Evolutionary conservation across 1,140 invertebrate species (phyloP).

Genomic region (Macrocentrus cingulum): DNA sequence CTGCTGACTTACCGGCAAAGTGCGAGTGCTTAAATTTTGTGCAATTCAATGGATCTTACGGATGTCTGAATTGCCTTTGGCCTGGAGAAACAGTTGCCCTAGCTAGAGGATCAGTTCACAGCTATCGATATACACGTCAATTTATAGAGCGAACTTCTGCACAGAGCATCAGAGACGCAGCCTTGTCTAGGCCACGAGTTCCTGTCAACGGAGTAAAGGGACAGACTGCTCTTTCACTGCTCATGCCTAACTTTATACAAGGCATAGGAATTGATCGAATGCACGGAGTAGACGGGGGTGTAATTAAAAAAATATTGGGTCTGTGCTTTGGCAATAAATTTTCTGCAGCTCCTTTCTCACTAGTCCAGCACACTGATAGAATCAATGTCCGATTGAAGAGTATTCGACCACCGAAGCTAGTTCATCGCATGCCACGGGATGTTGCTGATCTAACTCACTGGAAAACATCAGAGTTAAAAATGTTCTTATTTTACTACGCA

Average conservation of each 20-base stretch:
- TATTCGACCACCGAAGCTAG: slow-evolving; percentile 31
- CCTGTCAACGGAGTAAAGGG: slow-evolving; percentile 21
- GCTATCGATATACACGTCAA: slow-evolving; percentile 9
- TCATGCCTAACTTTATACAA: slow-evolving; percentile 28
- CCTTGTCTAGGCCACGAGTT: background rate
- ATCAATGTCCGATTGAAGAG: slow-evolving; percentile 18
- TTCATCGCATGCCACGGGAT: slow-evolving; percentile 32
- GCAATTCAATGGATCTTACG: background rate
- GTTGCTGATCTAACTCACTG: slow-evolving; percentile 30
- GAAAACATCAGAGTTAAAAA: slow-evolving; percentile 33
- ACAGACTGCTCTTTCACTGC: slow-evolving; percentile 10
- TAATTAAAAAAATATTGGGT: slow-evolving; percentile 20
- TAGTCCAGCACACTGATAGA: slow-evolving; percentile 1
- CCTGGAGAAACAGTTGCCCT: slow-evolving; percentile 21
- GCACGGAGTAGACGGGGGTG: slow-evolving; percentile 26
- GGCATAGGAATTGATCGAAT: slow-evolving; percentile 29
- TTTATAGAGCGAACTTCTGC: slow-evolving; percentile 5
- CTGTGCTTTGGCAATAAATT: slow-evolving; percentile 18
- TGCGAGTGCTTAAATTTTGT: background rate
- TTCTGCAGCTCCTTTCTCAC: slow-evolving; percentile 18
- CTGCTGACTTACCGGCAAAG: slow-evolving; percentile 5
- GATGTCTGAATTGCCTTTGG: background rate
- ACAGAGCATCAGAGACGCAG: background rate
- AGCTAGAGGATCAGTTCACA: background rate
- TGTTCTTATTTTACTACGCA: slow-evolving; percentile 30